phyloP scores from a whole-genome alignment of 2,797 vertebrate species.

The Sternarchorhynchus goeldii region DNA sequence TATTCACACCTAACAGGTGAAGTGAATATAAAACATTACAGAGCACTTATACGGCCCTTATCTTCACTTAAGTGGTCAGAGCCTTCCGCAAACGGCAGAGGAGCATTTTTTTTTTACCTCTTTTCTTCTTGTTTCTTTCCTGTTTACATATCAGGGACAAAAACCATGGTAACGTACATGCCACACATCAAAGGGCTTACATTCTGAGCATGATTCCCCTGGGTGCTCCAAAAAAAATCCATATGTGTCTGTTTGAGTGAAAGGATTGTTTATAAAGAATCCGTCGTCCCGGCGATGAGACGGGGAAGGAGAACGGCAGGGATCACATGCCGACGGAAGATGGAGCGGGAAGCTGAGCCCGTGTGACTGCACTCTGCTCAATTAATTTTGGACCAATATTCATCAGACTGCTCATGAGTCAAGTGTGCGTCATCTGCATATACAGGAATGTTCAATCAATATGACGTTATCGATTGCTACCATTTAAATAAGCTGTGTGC shows the following conservation, averaged over 20 bases:
- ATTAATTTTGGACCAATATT: conserved; percentile 49
- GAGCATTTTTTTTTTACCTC: too few species aligned
- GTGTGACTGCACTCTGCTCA: conserved; percentile 17
- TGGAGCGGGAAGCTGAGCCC: conserved; percentile 5
- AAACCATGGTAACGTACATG: neutral
- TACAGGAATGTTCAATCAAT: conserved; percentile 49
- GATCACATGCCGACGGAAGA: neutral
- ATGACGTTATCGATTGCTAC: conserved; percentile 48
- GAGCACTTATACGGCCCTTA: neutral
- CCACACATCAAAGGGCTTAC: conserved; percentile 14
- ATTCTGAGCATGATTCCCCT: conserved; percentile 4
- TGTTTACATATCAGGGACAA: conserved; percentile 9
- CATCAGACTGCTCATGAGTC: conserved; percentile 43
- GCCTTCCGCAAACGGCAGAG: neutral
- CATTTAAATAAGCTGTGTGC: conserved; percentile 32
- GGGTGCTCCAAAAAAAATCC: conserved; percentile 13
- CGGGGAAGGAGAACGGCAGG: neutral
- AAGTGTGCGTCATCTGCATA: conserved; percentile 44
- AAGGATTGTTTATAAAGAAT: conserved; percentile 11
- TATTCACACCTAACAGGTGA: neutral
- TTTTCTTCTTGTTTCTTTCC: neutral
- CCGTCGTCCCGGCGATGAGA: neutral
- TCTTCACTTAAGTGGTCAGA: neutral
- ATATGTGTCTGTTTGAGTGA: conserved; percentile 26
- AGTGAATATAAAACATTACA: neutral